Percentiles rank a stretch among this genome's conserved stretches.
These are phyloP conservation scores for Knipowitschia caucasica DNA, from an alignment of 2,797 vertebrate genomes.

Conservation along the genomic window DNA sequence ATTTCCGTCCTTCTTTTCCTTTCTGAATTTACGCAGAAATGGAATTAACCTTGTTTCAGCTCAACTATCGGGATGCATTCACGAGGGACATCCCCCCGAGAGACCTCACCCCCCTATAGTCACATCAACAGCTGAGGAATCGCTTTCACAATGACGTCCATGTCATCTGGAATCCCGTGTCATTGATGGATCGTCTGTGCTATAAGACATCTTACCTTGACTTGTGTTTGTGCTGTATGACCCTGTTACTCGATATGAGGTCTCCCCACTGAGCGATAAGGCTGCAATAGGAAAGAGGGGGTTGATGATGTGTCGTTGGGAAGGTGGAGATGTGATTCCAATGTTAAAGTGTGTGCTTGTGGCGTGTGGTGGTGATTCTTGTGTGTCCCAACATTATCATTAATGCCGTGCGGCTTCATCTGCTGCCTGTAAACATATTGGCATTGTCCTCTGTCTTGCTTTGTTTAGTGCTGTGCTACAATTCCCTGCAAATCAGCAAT, in stretches of 20 bases:
- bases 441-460: constrained; percentile 2
- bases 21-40: constrained; percentile 73
- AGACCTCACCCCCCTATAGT: constrained; percentile 56
- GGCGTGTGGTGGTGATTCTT: constrained; percentile 23
- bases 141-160: constrained; percentile 52
- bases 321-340: constrained; percentile 37
- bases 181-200: constrained; percentile 17
- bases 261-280: constrained; percentile 46
- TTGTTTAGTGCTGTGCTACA: not conserved
- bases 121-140: constrained; percentile 64
- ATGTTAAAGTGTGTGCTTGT: constrained; percentile 26
- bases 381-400: constrained; percentile 25
- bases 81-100: constrained; percentile 47
- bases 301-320: constrained; percentile 45
- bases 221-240: constrained; percentile 29
- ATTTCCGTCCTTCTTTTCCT: constrained; percentile 55
- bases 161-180: constrained; percentile 44
- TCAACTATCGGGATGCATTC: constrained; percentile 47
- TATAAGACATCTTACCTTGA: constrained; percentile 21
- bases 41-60: constrained; percentile 66
- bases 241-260: constrained; percentile 39
- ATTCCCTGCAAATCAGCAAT: not conserved
- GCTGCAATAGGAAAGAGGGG: constrained; percentile 36
- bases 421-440: constrained; percentile 23
- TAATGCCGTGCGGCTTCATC: constrained; percentile 41